Evolutionary conservation across 92 coral and sea anemone genomes (phyloP).

Genomic region (Phenganax marumi): DNA sequence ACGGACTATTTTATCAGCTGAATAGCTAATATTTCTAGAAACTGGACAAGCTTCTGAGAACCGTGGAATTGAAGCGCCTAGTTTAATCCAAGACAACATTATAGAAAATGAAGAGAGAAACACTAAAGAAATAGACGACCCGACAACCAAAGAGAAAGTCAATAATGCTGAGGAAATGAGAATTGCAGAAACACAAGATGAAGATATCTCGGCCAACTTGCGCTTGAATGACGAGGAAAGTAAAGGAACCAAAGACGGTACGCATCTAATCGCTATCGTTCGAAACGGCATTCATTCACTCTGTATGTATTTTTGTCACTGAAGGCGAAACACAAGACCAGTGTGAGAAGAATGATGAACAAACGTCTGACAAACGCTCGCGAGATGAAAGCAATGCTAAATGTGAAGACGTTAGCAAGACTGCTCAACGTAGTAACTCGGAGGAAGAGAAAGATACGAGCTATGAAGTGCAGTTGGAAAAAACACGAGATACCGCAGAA

Average conservation of each 20-base stretch:
- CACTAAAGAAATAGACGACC: background rate
- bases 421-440: background rate
- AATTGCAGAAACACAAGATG: background rate
- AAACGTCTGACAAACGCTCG: background rate
- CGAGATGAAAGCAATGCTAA: background rate
- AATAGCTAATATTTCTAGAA: background rate
- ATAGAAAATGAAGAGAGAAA: background rate
- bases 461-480: background rate
- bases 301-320: background rate
- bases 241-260: background rate
- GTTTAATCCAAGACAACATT: constrained; percentile 5
- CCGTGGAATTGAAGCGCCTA: constrained; percentile 7
- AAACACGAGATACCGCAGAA: background rate
- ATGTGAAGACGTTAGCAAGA: background rate
- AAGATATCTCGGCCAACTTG: background rate
- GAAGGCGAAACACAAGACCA: background rate
- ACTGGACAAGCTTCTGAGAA: background rate
- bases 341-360: background rate
- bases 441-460: background rate
- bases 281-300: background rate
- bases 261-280: background rate
- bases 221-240: background rate
- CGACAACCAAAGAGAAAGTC: background rate
- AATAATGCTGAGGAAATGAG: background rate
- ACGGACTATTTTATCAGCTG: no score